phyloP scores from a whole-genome alignment of 2,113 vertebrate genomes.

The Chascanopsetta lugubris region DNA sequence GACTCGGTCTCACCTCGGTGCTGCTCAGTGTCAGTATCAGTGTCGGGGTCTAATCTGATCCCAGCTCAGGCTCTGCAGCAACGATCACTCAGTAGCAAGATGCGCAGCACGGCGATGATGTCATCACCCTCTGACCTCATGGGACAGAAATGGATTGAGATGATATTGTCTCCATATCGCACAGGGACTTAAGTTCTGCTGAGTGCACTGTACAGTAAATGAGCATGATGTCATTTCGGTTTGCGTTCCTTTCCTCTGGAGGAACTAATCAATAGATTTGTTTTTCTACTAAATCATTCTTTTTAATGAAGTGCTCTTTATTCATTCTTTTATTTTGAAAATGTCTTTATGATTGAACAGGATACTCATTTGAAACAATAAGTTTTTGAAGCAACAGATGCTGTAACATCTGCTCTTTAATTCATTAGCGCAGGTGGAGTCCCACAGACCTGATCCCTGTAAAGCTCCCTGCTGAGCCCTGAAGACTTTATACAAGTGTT shows the following conservation, averaged over 20 bases:
- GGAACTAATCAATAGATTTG: too few species aligned
- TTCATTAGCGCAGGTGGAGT: neutral
- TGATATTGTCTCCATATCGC: neutral
- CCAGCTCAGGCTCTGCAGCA: constrained; percentile 48
- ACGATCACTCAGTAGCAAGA: constrained; percentile 40
- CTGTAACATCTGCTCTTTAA: neutral
- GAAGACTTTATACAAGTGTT: neutral
- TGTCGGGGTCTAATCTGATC: constrained; percentile 57
- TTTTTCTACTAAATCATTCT: too few species aligned
- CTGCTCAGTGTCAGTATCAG: constrained; percentile 8
- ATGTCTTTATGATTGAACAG: neutral
- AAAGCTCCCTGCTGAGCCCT: neutral
- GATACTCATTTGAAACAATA: neutral
- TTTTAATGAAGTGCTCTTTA: too few species aligned
- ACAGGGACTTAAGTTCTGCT: neutral
- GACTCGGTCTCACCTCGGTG: constrained; percentile 23
- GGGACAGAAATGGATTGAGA: constrained; percentile 23
- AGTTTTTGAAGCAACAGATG: neutral
- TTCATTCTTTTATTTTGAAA: too few species aligned
- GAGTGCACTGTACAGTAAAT: neutral
- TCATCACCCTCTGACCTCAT: constrained; percentile 26
- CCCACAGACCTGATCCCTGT: neutral
- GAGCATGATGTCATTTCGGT: too few species aligned
- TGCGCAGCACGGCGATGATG: constrained; percentile 10
- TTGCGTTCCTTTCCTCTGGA: too few species aligned